Conservation (phyloP, 2,113 vertebrate species). For the Chionis minor region DNA sequence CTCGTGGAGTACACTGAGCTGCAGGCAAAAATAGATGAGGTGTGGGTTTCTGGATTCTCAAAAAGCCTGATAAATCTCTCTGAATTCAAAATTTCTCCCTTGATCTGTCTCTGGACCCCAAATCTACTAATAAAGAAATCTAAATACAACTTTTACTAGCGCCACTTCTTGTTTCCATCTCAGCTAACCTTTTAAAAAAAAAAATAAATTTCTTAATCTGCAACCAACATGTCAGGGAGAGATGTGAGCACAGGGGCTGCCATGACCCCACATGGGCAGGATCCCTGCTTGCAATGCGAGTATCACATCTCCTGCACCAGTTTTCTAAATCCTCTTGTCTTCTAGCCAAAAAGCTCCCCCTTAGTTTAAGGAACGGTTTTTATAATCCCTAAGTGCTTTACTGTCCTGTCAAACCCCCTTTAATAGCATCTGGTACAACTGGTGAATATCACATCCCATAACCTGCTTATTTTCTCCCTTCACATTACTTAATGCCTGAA, state of each 20-base stretch:
- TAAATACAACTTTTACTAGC: neutral
- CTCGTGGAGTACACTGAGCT: neutral
- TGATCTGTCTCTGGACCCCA: neutral
- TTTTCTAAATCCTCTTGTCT: neutral
- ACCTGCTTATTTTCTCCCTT: neutral
- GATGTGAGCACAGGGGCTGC: neutral
- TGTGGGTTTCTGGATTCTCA: neutral
- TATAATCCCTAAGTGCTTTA: neutral
- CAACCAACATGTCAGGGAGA: neutral
- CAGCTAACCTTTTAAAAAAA: neutral
- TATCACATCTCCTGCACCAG: neutral
- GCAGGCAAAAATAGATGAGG: conserved; percentile 24
- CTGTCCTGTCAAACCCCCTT: neutral
- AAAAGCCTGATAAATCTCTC: neutral
- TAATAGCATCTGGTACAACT: neutral
- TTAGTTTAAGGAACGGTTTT: neutral
- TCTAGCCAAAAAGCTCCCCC: neutral
- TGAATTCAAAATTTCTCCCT: neutral
- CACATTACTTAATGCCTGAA: neutral
- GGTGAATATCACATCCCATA: neutral
- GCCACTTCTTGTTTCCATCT: neutral
- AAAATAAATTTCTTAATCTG: neutral
- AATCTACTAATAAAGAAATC: neutral
- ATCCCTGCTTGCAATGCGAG: neutral
- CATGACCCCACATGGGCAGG: neutral